Percentiles rank a stretch among this genome's conserved stretches.
Conservation (phyloP, 2,888 invertebrate species). For the Metellina segmentata region DNA sequence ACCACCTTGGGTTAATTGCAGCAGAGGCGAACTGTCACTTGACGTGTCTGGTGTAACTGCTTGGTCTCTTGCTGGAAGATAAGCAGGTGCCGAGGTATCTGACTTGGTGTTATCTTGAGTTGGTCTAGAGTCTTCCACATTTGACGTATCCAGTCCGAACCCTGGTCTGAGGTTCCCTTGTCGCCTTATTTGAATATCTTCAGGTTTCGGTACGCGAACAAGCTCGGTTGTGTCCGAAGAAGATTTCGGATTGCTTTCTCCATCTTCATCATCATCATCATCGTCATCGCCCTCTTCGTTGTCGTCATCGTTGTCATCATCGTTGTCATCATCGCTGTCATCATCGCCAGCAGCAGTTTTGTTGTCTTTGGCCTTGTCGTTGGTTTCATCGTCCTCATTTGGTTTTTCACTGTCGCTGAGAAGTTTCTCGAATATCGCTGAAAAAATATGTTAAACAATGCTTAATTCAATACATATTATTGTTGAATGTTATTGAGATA, state of each 20-base stretch:
- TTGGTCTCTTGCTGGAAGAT: conserved; percentile 1
- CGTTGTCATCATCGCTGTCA: background rate
- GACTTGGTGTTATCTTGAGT: background rate
- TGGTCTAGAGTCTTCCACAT: background rate
- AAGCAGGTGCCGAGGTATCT: background rate
- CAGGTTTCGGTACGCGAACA: background rate
- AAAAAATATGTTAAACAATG: background rate
- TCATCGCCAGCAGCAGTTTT: background rate
- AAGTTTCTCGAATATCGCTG: conserved; percentile 26
- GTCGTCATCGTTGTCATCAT: background rate
- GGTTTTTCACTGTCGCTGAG: background rate
- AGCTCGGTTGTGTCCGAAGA: background rate
- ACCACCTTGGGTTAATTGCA: conserved; percentile 64
- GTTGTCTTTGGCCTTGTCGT: background rate
- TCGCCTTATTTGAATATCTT: conserved; percentile 16
- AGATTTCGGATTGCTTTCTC: background rate
- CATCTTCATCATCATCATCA: conserved; percentile 4
- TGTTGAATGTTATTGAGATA: too few relatives aligned
- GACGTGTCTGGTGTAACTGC: background rate
- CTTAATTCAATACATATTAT: too few relatives aligned
- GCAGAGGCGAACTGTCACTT: conserved; percentile 35
- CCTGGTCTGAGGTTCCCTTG: conserved; percentile 47
- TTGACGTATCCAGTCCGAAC: background rate
- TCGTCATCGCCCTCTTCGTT: background rate
- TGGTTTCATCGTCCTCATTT: background rate